A percentile compares a stretch with the other conserved stretches of the same genome.
Conservation (phyloP, 2,797 vertebrate species). For the Dicrostonyx torquatus region DNA sequence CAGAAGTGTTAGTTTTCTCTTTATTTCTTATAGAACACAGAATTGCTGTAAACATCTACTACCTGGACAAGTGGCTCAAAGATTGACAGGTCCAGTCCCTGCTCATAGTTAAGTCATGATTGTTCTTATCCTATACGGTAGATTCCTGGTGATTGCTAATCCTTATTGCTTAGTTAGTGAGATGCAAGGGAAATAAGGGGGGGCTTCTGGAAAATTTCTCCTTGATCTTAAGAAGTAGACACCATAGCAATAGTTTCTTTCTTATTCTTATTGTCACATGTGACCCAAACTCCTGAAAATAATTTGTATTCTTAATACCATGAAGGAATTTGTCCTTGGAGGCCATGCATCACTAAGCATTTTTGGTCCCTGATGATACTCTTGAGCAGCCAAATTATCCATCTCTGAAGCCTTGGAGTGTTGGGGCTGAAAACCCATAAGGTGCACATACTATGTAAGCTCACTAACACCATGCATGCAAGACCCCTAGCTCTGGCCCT, state of each 20-base stretch:
- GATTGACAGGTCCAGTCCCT: neutral
- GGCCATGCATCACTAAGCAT: neutral
- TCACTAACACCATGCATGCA: accelerated
- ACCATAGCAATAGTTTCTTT: neutral
- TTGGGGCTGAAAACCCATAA: neutral
- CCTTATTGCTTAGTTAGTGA: neutral
- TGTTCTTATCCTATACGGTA: neutral
- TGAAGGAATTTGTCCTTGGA: neutral
- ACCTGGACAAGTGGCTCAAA: neutral
- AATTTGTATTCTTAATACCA: neutral
- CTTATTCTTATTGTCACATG: neutral
- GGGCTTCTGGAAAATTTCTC: neutral
- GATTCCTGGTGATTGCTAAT: neutral
- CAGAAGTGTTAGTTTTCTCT: neutral
- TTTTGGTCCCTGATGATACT: neutral
- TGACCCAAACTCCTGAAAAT: neutral
- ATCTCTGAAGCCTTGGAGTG: neutral
- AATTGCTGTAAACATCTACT: neutral
- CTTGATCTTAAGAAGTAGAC: neutral
- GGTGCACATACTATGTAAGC: neutral
- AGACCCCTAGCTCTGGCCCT: neutral
- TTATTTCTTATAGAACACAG: neutral
- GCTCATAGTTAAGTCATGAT: neutral
- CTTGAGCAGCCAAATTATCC: neutral
- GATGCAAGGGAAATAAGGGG: neutral